Evolutionary conservation across 1,140 invertebrate genomes (phyloP).

Genomic region (Papilio dardanus): DNA sequence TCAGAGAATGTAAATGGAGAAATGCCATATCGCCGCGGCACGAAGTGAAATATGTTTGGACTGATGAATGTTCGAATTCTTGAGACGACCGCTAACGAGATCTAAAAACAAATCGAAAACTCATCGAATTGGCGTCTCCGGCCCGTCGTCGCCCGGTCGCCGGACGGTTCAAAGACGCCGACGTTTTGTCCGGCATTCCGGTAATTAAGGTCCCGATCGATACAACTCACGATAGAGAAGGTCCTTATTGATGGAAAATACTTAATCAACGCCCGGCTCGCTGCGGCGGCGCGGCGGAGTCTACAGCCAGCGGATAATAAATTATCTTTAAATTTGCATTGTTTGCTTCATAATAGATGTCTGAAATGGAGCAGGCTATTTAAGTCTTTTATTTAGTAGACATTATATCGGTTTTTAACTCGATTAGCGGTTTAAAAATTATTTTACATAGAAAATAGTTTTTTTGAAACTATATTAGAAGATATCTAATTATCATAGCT

Average conservation of each 20-base stretch:
- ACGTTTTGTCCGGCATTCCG: conserved; percentile 60
- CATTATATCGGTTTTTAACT: neutral
- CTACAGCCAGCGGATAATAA: conserved; percentile 45
- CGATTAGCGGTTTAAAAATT: neutral
- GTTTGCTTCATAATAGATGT: conserved; percentile 8
- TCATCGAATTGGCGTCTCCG: conserved; percentile 61
- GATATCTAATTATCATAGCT: neutral
- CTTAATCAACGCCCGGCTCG: conserved; percentile 68
- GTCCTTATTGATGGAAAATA: conserved; percentile 67
- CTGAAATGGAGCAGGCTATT: neutral
- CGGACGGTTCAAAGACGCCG: conserved; percentile 55
- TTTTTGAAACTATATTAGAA: neutral
- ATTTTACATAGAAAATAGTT: neutral
- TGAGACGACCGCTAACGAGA: conserved; percentile 59
- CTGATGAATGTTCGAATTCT: conserved; percentile 72
- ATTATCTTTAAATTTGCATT: conserved; percentile 38
- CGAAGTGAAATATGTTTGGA: conserved; percentile 63
- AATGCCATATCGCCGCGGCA: conserved; percentile 66
- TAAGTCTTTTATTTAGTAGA: neutral
- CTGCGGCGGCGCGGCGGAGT: conserved; percentile 37
- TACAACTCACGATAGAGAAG: conserved; percentile 63
- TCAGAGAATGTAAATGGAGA: conserved; percentile 65
- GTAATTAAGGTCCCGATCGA: conserved; percentile 69
- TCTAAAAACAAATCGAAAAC: conserved; percentile 71
- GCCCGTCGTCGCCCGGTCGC: conserved; percentile 47